A percentile compares a stretch with the other conserved stretches of the same genome.
These are phyloP conservation scores for Drosophila bunnanda DNA, from an alignment of 2,888 invertebrate genomes.

Conservation along the genomic window DNA sequence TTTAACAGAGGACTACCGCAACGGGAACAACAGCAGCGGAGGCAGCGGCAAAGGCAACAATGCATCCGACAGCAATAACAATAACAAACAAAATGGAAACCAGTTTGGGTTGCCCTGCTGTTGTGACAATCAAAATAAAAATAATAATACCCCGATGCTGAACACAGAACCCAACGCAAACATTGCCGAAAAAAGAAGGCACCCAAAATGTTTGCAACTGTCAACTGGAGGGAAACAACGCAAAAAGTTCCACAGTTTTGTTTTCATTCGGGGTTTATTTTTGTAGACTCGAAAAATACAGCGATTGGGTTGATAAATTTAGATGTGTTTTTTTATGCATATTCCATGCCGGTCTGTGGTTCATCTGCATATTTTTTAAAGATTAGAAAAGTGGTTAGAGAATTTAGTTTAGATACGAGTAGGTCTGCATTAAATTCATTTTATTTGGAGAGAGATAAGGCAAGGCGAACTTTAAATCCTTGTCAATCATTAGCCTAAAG, in stretches of 20 bases:
- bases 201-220: constrained; percentile 72
- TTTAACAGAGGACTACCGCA: constrained; percentile 74
- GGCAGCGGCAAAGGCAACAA: constrained; percentile 37
- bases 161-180: constrained; percentile 26
- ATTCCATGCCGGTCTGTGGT: constrained; percentile 25
- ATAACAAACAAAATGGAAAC: constrained; percentile 62
- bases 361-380: constrained; percentile 46
- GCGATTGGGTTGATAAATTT: constrained; percentile 39
- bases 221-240: constrained; percentile 44
- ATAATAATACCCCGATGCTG: constrained; percentile 52
- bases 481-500: not conserved
- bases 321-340: constrained; percentile 12
- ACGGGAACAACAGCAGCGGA: constrained; percentile 51
- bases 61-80: constrained; percentile 52
- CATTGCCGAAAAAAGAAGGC: constrained; percentile 43
- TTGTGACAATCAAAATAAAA: constrained; percentile 73
- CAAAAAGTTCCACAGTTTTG: constrained; percentile 32
- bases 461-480: not conserved
- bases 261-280: constrained; percentile 23
- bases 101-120: constrained; percentile 44
- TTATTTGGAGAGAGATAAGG: not conserved
- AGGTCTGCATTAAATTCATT: not conserved
- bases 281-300: constrained; percentile 14
- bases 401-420: not conserved
- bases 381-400: constrained; percentile 32